These are phyloP conservation scores for Chaetophractus vellerosus DNA, from an alignment of 2,797 vertebrate genomes.

Conservation along the genomic window DNA sequence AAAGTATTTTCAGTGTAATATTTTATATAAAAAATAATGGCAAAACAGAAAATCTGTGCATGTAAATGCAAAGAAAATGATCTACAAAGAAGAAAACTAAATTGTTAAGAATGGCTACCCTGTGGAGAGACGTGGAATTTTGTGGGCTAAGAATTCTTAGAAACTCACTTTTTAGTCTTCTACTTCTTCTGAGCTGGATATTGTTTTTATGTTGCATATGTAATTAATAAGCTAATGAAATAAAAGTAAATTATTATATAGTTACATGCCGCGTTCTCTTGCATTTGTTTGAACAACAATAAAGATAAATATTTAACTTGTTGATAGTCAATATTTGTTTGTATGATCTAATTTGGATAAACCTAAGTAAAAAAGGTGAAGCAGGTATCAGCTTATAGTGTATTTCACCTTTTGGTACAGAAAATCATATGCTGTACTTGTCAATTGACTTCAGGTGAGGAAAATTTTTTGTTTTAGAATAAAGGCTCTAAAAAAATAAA, in stretches of 20 bases:
- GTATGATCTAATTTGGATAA: background rate
- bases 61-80: no score
- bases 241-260: background rate
- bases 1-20: background rate
- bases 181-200: background rate
- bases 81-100: background rate
- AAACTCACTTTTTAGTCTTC: background rate
- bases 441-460: background rate
- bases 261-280: background rate
- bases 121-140: background rate
- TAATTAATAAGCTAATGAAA: background rate
- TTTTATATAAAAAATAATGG: no score
- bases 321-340: background rate
- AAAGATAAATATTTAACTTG: background rate
- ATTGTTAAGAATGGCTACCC: background rate
- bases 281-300: background rate
- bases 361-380: background rate
- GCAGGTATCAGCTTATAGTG: background rate
- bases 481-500: background rate
- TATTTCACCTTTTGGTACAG: conserved; percentile 7
- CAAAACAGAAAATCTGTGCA: no score
- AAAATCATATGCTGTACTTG: background rate
- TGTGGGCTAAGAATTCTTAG: no score
- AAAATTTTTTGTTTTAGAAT: background rate
- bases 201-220: background rate